Conservation (phyloP, 2,113 vertebrate genomes). For the Ceyx margarethae region DNA sequence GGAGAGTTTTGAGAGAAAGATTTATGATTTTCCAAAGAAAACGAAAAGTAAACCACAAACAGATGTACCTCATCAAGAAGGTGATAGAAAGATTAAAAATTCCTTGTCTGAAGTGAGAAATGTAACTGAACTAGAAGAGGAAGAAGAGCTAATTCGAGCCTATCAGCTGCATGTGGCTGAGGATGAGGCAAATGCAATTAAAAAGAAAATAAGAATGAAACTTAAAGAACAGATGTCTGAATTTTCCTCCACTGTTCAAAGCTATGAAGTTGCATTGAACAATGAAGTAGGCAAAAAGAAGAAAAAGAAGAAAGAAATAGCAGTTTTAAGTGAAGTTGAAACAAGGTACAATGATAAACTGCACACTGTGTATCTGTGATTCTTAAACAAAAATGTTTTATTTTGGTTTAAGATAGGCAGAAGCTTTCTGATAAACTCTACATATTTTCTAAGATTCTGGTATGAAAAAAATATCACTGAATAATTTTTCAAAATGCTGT, state of each 20-base stretch:
- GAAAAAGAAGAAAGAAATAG: constrained; percentile 81
- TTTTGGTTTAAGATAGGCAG: background rate
- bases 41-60: constrained; percentile 52
- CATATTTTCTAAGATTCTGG: background rate
- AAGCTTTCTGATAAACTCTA: background rate
- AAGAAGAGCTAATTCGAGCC: constrained; percentile 78
- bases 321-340: constrained; percentile 69
- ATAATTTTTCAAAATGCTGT: background rate
- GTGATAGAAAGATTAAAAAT: constrained; percentile 66
- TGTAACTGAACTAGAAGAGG: constrained; percentile 67
- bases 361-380: background rate
- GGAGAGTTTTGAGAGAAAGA: constrained; percentile 40
- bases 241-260: constrained; percentile 58
- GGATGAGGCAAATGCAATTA: constrained; percentile 79
- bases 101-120: constrained; percentile 52
- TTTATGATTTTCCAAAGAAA: constrained; percentile 40
- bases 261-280: constrained; percentile 66
- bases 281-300: constrained; percentile 84
- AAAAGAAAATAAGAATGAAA: constrained; percentile 78
- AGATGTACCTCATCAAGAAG: constrained; percentile 57
- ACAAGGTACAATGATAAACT: constrained; percentile 75
- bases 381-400: background rate
- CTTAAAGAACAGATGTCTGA: constrained; percentile 72
- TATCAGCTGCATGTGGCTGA: constrained; percentile 84
- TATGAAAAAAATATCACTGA: background rate